Conservation (phyloP, 2,888 invertebrate species). For the Napeogenes sylphis region DNA sequence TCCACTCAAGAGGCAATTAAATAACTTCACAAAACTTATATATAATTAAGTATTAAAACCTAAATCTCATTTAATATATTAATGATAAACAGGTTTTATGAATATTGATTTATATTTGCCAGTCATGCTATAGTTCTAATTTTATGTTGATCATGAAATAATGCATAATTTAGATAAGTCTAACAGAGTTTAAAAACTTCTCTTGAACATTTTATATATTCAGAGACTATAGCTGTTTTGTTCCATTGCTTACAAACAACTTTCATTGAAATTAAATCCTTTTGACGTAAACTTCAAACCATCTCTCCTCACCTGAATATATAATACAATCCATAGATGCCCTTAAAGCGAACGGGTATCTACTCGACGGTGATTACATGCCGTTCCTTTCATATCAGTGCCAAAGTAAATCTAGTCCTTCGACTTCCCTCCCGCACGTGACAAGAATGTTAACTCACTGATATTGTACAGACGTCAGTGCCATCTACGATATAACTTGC, state of each 20-base stretch:
- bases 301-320: conserved; percentile 3
- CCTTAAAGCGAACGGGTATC: conserved; percentile 19
- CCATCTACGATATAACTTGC: conserved; percentile 28
- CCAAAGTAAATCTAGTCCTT: conserved; percentile 48
- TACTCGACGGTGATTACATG: conserved; percentile 24
- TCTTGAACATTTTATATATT: too few species aligned
- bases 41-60: too few species aligned
- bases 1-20: background rate
- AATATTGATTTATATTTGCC: background rate
- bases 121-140: background rate
- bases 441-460: conserved; percentile 43
- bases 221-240: too few species aligned
- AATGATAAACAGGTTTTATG: background rate
- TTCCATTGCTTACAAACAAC: background rate
- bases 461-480: conserved; percentile 23
- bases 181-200: background rate
- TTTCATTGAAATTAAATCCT: background rate
- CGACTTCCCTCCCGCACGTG: conserved; percentile 50
- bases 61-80: background rate
- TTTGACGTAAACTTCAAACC: background rate
- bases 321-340: conserved; percentile 14
- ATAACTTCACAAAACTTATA: too few species aligned
- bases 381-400: conserved; percentile 32
- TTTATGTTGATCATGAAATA: too few species aligned
- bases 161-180: background rate